Base-by-base conservation (phyloP, 2,888 invertebrate species). In the Acrobasis suavella region DNA sequence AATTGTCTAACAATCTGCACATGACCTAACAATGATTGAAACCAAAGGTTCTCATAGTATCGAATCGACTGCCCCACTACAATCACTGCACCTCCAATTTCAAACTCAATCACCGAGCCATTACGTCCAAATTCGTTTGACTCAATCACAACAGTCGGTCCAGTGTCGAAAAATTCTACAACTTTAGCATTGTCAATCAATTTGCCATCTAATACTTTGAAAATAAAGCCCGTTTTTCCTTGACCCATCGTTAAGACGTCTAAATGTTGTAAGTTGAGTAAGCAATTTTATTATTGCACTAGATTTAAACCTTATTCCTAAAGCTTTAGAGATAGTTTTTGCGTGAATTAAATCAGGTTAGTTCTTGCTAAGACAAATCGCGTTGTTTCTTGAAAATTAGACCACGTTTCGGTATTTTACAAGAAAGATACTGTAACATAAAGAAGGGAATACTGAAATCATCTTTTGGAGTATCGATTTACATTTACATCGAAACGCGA, bases 311-410 rank as follows among this genome's bases (percentile, higher is more conserved):
- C 73, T 69, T 83, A 76, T 73, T 62, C 62, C 58, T 16, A 64
- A 66, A 64, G 72, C 32, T 61, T 66, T 80, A 76, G 70, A 75
- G 71, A 46, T 67, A 67, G 67, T 66, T 80, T 80, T 80, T 64
- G 70, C 64, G 67, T 72, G 73, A 65, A 62, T 67, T 60, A 60
- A 5, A 42, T 50, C 65, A 46, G 65, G 15, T 52, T 69, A 72
- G 70, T 67, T 66, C 72, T 73, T 72, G 74, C 71, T 66, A 67
- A 63, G 69, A 67, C 70, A 72, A 78, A 83, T 79, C 81, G 83
- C 82, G 86, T 84, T 86, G 87, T 87, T 86, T 86, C 85, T 78
- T 79, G 72, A 78, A 83, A 87, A 87, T 86, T 86, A 81, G 88
- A 87, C 86, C 87, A 87, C 87, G 86, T 86, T 81, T 80, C 74